Percentiles rank a stretch among this genome's conserved stretches.
Conservation (phyloP, 2,888 invertebrate genomes). For the Byasa hedistus region DNA sequence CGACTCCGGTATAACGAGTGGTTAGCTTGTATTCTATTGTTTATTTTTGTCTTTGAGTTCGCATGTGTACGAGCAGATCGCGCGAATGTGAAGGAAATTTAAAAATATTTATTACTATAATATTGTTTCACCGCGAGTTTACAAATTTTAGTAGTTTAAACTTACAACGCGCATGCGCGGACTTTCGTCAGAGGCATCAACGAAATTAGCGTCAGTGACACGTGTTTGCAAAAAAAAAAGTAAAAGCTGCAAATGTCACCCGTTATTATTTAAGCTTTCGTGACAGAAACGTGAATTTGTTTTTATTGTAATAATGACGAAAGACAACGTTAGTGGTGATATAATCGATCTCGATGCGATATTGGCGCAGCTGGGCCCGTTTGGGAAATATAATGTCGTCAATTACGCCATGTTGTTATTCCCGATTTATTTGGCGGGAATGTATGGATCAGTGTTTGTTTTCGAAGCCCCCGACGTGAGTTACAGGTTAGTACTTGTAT, state of each 20-base stretch:
- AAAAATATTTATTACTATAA: neutral
- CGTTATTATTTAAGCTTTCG: conserved; percentile 10
- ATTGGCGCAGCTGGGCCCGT: conserved; percentile 61
- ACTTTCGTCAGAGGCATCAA: neutral
- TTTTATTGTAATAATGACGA: conserved; percentile 47
- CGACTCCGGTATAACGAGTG: conserved; percentile 4
- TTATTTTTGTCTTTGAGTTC: conserved; percentile 23
- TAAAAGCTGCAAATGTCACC: conserved; percentile 7
- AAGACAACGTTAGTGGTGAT: conserved; percentile 37
- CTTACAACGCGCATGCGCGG: conserved; percentile 19
- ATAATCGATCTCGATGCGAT: conserved; percentile 58
- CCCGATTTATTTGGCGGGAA: conserved; percentile 70
- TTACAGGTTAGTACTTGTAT: conserved; percentile 57
- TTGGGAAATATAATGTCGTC: conserved; percentile 66
- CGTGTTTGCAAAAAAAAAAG: conserved; percentile 13
- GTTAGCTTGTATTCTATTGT: conserved; percentile 12
- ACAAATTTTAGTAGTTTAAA: conserved; percentile 6
- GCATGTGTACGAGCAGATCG: conserved; percentile 14
- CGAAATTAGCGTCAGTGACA: conserved; percentile 12
- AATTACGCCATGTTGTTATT: conserved; percentile 67
- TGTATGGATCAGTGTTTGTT: conserved; percentile 68
- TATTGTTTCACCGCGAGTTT: neutral
- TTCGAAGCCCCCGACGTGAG: conserved; percentile 66
- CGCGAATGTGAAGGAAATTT: conserved; percentile 9
- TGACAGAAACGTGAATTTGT: conserved; percentile 58